Percentiles rank a stretch among this genome's conserved stretches.
Conservation (phyloP, 2,113 vertebrate species). For the Setophaga coronata region DNA sequence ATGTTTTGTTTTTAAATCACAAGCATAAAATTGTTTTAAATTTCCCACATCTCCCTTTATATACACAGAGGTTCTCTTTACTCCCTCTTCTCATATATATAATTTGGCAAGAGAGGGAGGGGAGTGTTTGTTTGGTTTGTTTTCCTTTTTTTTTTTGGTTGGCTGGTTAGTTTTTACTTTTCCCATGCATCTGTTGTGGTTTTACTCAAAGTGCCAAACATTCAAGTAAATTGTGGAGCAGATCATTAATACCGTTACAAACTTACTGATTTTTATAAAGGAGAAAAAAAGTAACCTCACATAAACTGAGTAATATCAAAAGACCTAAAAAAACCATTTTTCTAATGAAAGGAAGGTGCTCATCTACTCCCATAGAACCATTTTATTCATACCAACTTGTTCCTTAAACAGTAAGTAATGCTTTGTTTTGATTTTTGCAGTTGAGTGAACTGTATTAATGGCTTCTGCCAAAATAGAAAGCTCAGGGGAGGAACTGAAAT, state of each 20-base stretch:
- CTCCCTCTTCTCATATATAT: constrained; percentile 11
- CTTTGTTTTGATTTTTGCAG: constrained; percentile 7
- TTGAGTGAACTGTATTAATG: not conserved
- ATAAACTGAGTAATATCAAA: not conserved
- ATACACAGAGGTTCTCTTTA: not conserved
- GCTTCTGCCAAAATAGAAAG: not conserved
- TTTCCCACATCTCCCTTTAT: constrained; percentile 27
- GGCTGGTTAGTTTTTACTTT: constrained; percentile 20
- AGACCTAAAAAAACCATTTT: not conserved
- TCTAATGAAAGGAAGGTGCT: not conserved
- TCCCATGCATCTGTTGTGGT: constrained; percentile 27
- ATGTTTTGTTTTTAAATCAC: constrained; percentile 49
- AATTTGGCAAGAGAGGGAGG: not conserved
- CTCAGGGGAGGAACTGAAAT: not conserved
- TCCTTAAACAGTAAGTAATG: not conserved
- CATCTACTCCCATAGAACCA: not conserved
- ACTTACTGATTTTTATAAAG: not conserved
- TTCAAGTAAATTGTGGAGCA: not conserved
- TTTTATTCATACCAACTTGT: not conserved
- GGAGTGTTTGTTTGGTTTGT: not conserved
- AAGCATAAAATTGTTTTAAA: constrained; percentile 37
- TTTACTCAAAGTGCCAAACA: constrained; percentile 9
- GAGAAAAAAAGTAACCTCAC: not conserved
- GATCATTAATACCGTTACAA: not conserved
- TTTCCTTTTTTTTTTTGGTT: not conserved